phyloP scores from a whole-genome alignment of 2,888 invertebrate genomes.

The Pseudococcus longispinus region DNA sequence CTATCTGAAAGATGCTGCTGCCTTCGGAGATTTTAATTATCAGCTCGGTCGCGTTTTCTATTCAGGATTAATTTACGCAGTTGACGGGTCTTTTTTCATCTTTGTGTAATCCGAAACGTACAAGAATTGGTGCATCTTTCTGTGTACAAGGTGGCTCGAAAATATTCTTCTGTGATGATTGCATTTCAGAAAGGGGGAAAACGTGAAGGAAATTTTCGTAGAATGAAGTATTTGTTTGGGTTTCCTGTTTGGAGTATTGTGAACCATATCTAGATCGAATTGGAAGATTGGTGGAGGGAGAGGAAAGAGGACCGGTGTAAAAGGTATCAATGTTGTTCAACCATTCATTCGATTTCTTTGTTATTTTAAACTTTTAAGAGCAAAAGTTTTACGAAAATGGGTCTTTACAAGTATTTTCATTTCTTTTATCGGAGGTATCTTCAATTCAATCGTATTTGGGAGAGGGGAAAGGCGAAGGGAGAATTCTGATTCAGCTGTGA shows the following conservation, averaged over 20 bases:
- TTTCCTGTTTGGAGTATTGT: too few relatives aligned
- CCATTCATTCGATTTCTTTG: too few relatives aligned
- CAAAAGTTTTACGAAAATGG: too few relatives aligned
- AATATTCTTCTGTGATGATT: not conserved
- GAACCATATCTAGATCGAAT: too few relatives aligned
- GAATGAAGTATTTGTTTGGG: too few relatives aligned
- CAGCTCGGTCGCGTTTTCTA: conserved; percentile 1
- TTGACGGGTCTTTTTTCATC: not conserved
- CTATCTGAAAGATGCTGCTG: not conserved
- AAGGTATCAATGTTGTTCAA: too few relatives aligned
- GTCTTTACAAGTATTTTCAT: not conserved
- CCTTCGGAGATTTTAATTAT: conserved; percentile 27
- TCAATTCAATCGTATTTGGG: not conserved
- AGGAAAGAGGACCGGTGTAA: too few relatives aligned
- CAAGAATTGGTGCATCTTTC: not conserved
- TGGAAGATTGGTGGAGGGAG: too few relatives aligned
- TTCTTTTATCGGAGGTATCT: not conserved
- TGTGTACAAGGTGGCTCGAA: not conserved
- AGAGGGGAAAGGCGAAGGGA: not conserved
- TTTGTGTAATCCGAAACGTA: not conserved
- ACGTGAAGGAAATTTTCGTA: too few relatives aligned
- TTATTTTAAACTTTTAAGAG: too few relatives aligned
- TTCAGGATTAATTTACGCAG: not conserved
- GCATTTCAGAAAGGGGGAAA: not conserved
- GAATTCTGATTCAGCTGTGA: not conserved